Evolutionary conservation across 2,888 invertebrate genomes (phyloP), one percentile per base, ranked within the genome.

Genomic region (Encarsia formosa): DNA sequence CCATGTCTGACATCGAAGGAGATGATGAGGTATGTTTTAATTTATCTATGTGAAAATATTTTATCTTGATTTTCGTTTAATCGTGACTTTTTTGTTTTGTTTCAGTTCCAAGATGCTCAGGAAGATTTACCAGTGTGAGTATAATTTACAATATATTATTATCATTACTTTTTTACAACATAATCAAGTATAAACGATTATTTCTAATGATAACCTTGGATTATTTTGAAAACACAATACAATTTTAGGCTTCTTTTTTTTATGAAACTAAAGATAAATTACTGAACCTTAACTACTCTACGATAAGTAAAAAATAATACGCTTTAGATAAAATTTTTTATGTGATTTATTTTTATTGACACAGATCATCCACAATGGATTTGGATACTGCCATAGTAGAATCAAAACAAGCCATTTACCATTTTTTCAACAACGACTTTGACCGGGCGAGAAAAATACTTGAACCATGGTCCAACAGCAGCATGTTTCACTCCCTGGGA

Each of bases 401-500:
- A 65, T 85, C 88, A 13, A 85, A 86, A 66, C 73, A 79, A 45
- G 92, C 93, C 0, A 84, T 95, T n/a, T 81, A 87, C 67, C 84
- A 85, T 63, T 97, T 96, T 73, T 91, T 97, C 72, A 93, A 93
- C 73, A 97, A 97, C 73, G 86, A 88, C 68, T 89, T 95, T 61
- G 79, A 82, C 11, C 86, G 88, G 65, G 95, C 96, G 0, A 84
- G 83, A 71, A 79, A 80, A 48, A 77, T 90, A 52, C 83, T 94
- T 81, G 81, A 82, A 63, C 91, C 91, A 52, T 86, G 87, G 91
- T 83, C 88, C 5, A 79, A 84, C 42, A 80, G 80, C 39, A 94
- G 94, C 56, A 84, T 96, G 79, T 97, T 97, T 70, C 97, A 97
- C 75, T 86, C 95, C 2, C 78, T 96, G 49, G 96, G 96, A 2